phyloP scores from a whole-genome alignment of 2,113 vertebrate genomes.

The Elephas maximus region DNA sequence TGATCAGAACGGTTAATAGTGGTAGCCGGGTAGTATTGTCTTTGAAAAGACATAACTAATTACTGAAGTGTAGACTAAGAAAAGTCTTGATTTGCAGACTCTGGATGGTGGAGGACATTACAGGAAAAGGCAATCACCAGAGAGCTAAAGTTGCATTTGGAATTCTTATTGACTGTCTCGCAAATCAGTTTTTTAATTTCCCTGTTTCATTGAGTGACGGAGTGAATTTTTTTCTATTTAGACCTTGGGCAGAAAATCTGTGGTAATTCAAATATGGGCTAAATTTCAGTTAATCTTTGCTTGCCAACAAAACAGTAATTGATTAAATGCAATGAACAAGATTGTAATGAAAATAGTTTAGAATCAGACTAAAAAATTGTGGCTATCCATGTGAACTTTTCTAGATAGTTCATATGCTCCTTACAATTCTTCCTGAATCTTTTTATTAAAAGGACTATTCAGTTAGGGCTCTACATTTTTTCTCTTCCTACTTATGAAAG shows the following conservation, averaged over 20 bases:
- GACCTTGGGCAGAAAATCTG: not conserved
- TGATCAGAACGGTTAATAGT: no score
- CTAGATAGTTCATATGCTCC: not conserved
- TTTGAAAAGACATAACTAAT: constrained; percentile 75
- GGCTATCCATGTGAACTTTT: not conserved
- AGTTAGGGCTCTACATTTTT: not conserved
- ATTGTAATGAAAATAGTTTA: constrained; percentile 16
- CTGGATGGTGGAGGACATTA: not conserved
- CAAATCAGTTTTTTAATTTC: not conserved
- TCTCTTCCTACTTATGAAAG: constrained; percentile 45
- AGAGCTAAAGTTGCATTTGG: not conserved
- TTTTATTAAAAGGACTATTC: not conserved
- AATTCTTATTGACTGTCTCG: not conserved
- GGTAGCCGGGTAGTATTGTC: no score
- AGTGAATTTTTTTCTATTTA: not conserved
- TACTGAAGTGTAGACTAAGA: not conserved
- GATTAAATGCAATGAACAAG: not conserved
- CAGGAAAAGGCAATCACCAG: not conserved
- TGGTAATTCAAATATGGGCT: not conserved
- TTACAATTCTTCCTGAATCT: not conserved
- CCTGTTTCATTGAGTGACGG: not conserved
- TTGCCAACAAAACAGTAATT: not conserved
- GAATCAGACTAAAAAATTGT: constrained; percentile 14
- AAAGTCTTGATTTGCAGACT: not conserved
- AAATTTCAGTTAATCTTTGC: constrained; percentile 46